Base-by-base conservation (phyloP, 2,888 invertebrate species). In the Busseola fusca region DNA sequence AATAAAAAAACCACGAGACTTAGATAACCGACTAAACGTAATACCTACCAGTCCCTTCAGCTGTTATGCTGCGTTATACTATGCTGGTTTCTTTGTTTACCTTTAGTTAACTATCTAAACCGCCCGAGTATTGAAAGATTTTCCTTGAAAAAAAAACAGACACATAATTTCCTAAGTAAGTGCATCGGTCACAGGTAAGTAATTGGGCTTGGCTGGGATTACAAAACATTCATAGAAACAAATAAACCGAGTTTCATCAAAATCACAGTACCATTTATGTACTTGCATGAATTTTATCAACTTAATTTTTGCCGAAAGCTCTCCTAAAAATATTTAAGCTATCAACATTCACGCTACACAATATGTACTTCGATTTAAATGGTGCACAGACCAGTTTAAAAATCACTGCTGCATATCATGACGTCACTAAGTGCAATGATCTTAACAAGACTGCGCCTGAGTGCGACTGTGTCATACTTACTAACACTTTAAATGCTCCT, bases 361-460 rank as follows among this genome's bases (percentile, higher is more conserved):
- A 42, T 27, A 40, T 18, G 30, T 37, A 70, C 27, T 66, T 62
- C 48, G 1, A 63, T 71, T 50, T 50, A 72, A 77, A 66, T 57
- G 73, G 57, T 54, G 79, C 78, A 78, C 68, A 78, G 10, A 50
- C n/a, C 48, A 50, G 27, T 78, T 79, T 78, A 73, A 78, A 79
- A 82, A 82, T 80, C 82, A 80, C 63, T 42, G 57, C 66, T 69
- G 74, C 66, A 82, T 50, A 18, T 25, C 56, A 21, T 80, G 75
- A 84, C 84, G 75, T 71, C 82, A 80, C 40, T 21, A 66, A 50
- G 82, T 84, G 82, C 84, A 82, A 71, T 84, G 82, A 82, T 84
- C 84, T 71, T 71, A 81, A 84, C 75, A 42, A 81, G 66, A 56
- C 66, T 70, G 78, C 68, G 84, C 69, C 45, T 16, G 65, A 73